phyloP scores from a whole-genome alignment of 2,113 vertebrate species.

The Prinia subflava region DNA sequence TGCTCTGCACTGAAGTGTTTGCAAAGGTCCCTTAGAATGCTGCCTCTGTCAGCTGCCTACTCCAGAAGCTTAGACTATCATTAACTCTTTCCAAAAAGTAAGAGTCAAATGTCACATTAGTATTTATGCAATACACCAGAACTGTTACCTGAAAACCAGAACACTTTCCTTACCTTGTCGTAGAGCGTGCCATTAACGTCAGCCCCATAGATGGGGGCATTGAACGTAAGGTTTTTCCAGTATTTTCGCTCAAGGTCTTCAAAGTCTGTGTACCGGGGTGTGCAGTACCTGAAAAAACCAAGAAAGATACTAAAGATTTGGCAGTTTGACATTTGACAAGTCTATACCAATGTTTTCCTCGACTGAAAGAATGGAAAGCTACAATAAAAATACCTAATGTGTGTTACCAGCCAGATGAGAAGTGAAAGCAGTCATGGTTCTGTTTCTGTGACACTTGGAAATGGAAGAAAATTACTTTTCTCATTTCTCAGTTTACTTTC shows the following conservation, averaged over 20 bases:
- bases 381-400: neutral
- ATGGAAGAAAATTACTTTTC: neutral
- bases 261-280: constrained; percentile 86
- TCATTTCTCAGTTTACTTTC: neutral
- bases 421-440: neutral
- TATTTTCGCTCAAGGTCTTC: constrained; percentile 96
- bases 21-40: neutral
- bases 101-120: neutral
- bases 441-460: neutral
- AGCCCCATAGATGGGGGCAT: constrained; percentile 92
- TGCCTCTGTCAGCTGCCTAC: neutral
- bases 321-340: neutral
- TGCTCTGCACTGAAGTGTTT: neutral
- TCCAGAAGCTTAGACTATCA: neutral
- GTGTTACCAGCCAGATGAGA: neutral
- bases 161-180: constrained; percentile 77
- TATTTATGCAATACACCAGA: neutral
- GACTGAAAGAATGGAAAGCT: neutral
- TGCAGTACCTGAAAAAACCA: constrained; percentile 82
- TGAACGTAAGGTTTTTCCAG: constrained; percentile 97
- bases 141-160: neutral
- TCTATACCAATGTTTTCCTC: neutral
- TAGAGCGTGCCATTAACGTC: constrained; percentile 94
- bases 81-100: neutral
- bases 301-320: neutral